Base-by-base conservation (phyloP, 2,797 vertebrate species). In the Apodemus agrarius region DNA sequence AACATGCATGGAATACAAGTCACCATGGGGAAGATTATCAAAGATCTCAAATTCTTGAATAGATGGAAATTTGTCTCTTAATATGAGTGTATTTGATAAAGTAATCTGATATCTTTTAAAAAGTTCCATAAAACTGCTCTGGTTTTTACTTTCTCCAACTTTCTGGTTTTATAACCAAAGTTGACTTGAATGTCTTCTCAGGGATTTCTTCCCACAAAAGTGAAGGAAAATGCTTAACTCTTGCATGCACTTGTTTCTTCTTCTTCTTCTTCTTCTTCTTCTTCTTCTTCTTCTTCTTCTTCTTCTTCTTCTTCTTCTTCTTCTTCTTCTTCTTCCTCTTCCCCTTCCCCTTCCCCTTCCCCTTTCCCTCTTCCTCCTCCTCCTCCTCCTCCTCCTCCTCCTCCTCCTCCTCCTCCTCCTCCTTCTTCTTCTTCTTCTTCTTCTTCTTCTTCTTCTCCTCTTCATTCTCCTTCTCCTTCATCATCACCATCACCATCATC, bases 311-410 rank as follows among this genome's bases (percentile, higher is more conserved):
- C 59, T 61, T 26, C 22, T 24, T 65, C 29, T 17, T 31, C 29
- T 29, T 49, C 29, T 29, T 69, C 57, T n/a, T 69, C 67, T n/a
- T n/a, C 67, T 17, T 69, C 67, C n/a, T n/a, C 67, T n/a, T 69
- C 67, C 19, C 8, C 67, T 19, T n/a, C 67, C n/a, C 19, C 67
- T 19, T 19, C 24, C 16, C 17, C 37, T 40, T 40, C 22, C 13
- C 13, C 72, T 72, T 13, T 11, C 3, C 12, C 6, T 72, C n/a
- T 6, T n/a, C 7, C 0, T 37, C 17, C 6, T n/a, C 34, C 16
- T n/a, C 1, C 6, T 8, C 1, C 6, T n/a, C 16, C 34, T 34
- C 5, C 34, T 6, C 17, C 12, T 5, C 8, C 5, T 34, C 31
- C 29, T 59, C 4, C 3, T 57, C 13, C 54, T 49, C 46, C 46